Evolutionary conservation across 2,797 vertebrate genomes (phyloP).

Genomic region (Tenualosa ilisha): DNA sequence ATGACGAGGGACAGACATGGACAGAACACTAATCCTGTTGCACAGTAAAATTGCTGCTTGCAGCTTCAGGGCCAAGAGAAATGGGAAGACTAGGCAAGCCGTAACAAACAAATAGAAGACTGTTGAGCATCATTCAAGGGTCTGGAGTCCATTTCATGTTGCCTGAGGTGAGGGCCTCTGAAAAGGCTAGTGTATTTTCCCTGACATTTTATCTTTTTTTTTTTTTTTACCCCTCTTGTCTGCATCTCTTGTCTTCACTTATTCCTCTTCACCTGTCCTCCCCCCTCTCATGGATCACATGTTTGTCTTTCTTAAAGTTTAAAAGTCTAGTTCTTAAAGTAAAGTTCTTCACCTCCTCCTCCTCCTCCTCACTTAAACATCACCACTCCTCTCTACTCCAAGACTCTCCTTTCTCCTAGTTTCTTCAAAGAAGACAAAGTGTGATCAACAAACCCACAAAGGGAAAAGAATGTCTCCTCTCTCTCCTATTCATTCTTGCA

Average conservation of each 20-base stretch:
- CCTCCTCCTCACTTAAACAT: neutral
- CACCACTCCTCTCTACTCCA: neutral
- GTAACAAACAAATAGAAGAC: neutral
- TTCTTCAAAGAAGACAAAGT: neutral
- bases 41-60: neutral
- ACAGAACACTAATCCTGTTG: neutral
- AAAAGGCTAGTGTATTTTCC: neutral
- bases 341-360: neutral
- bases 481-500: neutral
- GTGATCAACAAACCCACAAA: conserved; percentile 16
- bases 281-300: no score
- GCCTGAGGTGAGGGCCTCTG: neutral
- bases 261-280: neutral
- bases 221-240: no score
- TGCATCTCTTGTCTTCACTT: neutral
- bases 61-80: neutral
- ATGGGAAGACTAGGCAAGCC: neutral
- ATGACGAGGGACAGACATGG: neutral
- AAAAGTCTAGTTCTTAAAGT: no score
- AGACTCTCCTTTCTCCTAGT: neutral
- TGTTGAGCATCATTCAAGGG: neutral
- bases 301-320: neutral
- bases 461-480: conserved; percentile 11
- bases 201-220: neutral
- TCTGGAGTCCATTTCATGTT: neutral